Conservation (phyloP, 2,113 vertebrate species). For the Silurus glanis region DNA sequence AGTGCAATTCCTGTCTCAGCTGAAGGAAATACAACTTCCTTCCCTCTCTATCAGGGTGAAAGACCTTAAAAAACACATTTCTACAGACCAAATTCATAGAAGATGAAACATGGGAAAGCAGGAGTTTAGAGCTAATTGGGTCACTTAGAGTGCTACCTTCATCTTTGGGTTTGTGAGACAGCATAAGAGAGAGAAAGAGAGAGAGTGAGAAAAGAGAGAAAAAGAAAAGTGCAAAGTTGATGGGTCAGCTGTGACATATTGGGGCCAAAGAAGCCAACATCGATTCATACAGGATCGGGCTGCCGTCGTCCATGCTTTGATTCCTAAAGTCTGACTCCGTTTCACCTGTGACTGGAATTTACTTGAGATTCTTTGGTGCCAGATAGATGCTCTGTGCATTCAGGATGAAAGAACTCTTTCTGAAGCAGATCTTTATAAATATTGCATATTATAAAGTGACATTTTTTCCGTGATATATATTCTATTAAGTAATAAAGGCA, state of each 20-base stretch:
- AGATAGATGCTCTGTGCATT: background rate
- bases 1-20: constrained; percentile 16
- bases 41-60: background rate
- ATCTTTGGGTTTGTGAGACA: constrained; percentile 13
- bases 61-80: background rate
- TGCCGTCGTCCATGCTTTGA: constrained; percentile 13
- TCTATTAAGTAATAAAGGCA: background rate
- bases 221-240: background rate
- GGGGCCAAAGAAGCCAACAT: constrained; percentile 11
- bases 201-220: background rate
- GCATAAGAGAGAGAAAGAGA: background rate
- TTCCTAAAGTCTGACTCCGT: background rate
- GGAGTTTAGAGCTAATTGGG: constrained; percentile 28
- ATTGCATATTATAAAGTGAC: background rate
- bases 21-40: background rate
- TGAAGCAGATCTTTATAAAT: background rate
- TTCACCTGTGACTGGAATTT: background rate
- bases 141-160: constrained; percentile 22
- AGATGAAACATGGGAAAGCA: constrained; percentile 19
- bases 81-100: constrained; percentile 28
- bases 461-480: background rate
- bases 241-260: constrained; percentile 33
- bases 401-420: background rate
- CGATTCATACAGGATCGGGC: background rate
- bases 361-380: background rate